Evolutionary conservation across 1,140 invertebrate species (phyloP).

Genomic region (Gonioctena quinquepunctata): DNA sequence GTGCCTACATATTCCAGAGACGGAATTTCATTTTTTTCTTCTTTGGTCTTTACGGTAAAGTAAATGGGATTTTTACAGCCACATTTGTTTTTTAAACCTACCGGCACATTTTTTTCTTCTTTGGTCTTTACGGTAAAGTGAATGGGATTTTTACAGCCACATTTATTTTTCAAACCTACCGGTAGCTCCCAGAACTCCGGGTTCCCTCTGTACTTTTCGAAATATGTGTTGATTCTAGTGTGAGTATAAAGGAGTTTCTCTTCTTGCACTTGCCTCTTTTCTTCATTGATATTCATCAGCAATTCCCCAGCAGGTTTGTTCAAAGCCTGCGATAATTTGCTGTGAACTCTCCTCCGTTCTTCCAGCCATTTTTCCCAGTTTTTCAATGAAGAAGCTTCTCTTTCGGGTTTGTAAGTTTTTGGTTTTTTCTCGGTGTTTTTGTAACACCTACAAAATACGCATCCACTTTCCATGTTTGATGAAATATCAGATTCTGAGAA

Average conservation of each 20-base stretch:
- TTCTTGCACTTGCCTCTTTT: constrained; percentile 27
- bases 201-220: constrained; percentile 43
- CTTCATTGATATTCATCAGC: constrained; percentile 37
- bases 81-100: constrained; percentile 15
- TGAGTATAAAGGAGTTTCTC: constrained; percentile 31
- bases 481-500: too few relatives aligned
- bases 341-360: constrained; percentile 23
- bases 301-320: constrained; percentile 29
- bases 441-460: not conserved
- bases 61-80: constrained; percentile 22
- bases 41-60: constrained; percentile 31
- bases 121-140: constrained; percentile 33
- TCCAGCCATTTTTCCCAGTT: constrained; percentile 33
- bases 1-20: constrained; percentile 31
- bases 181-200: constrained; percentile 42
- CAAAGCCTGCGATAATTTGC: constrained; percentile 23
- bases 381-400: constrained; percentile 16
- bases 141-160: constrained; percentile 21
- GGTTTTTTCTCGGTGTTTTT: not conserved
- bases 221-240: constrained; percentile 29
- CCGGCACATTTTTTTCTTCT: constrained; percentile 35
- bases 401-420: not conserved
- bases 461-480: not conserved
- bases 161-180: not conserved
- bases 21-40: constrained; percentile 38